Conservation (phyloP, 2,888 invertebrate genomes). For the Anoplius nigerrimus region DNA sequence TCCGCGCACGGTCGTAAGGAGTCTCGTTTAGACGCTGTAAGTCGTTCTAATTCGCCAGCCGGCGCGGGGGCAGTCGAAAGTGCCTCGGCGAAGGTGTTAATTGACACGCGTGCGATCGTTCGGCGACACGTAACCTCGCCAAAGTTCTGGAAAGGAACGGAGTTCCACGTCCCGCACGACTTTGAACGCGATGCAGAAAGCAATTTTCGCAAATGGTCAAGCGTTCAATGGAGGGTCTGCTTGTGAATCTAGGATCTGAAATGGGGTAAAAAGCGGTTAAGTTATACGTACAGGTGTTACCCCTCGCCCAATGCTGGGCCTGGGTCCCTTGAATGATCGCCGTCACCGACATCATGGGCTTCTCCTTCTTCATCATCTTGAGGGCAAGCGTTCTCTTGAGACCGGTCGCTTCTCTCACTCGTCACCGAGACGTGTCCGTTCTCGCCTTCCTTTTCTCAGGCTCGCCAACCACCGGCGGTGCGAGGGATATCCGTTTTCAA, state of each 20-base stretch:
- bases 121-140: too few species aligned
- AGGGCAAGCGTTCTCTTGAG: neutral
- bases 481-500: slow-evolving; percentile 25
- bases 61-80: slow-evolving; percentile 11
- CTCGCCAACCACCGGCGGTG: slow-evolving; percentile 14
- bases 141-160: too few species aligned
- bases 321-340: slow-evolving; percentile 85
- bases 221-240: too few species aligned
- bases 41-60: slow-evolving; percentile 22
- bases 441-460: neutral
- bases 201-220: too few species aligned
- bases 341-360: slow-evolving; percentile 90
- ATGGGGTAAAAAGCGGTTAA: neutral
- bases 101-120: slow-evolving; percentile 11
- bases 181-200: too few species aligned
- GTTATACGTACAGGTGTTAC: slow-evolving; percentile 76
- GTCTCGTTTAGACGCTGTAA: slow-evolving; percentile 32
- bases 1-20: slow-evolving; percentile 22
- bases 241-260: too few species aligned
- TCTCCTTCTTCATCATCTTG: slow-evolving; percentile 89
- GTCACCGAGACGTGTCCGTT: neutral
- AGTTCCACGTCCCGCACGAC: too few species aligned
- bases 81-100: slow-evolving; percentile 20
- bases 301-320: slow-evolving; percentile 81
- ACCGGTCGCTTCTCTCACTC: neutral